Base-by-base conservation (phyloP, 2,797 vertebrate genomes). In the Acestrorhynchus altus region DNA sequence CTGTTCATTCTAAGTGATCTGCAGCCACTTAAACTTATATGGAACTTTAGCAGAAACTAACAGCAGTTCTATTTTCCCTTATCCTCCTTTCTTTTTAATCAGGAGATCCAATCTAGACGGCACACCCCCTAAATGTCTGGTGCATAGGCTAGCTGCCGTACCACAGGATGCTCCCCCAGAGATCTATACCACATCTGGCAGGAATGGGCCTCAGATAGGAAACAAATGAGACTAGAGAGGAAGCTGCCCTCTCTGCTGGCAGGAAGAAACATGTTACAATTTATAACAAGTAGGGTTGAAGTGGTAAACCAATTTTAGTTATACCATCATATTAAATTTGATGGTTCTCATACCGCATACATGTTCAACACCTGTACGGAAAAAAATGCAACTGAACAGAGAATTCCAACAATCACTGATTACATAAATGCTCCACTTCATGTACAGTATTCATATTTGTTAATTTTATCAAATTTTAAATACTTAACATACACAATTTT, bases 151-250 rank as follows among this genome's bases (percentile, higher is more conserved):
- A 31, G 66, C 59, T 35, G 70, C 46, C 47, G 68, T 81, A 69
- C 70, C 73, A 56, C 68, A 13, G 69, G 74, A 77, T 77, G 79
- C 56, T 77, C 67, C 56, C 24, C 56, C 26, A 44, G 64, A 68
- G 76, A 74, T 81, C 51, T 65, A 12, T 76, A 20, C 63, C 56
- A 83, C 82, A 83, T 83, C 82, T 83, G 82, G 79, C 68, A 78
- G 12, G 71, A 83, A 81, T 79, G 57, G 54, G 49, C 28, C 60
- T 81, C 72, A 31, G 49, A 75, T 24, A 72, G 67, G 70, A 81
- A 68, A 47, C 26, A 49, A 40, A 26, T 72, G 61, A 24, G 40
- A 65, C 22, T 57, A 66, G 28, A 54, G 39, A 59, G 68, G 79
- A 72, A 64, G 75, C 22, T 59, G 47, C 47, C 13, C 49, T 35